phyloP scores from a whole-genome alignment of 2,888 invertebrate genomes.

The Calameuta idolon region DNA sequence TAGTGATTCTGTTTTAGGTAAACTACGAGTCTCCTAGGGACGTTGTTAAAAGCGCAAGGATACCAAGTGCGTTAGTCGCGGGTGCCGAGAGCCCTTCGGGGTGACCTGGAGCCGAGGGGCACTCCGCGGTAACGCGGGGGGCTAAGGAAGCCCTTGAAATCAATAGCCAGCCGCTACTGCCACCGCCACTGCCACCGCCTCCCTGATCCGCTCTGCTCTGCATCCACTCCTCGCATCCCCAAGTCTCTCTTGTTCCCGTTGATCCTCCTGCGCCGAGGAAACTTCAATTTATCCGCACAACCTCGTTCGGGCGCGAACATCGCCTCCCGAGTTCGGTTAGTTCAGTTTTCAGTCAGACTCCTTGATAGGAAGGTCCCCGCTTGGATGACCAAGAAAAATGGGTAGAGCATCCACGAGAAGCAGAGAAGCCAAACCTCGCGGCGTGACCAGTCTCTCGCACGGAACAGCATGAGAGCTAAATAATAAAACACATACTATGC shows the following conservation, averaged over 20 bases:
- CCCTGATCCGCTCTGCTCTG: slow-evolving; percentile 37
- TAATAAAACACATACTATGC: not conserved
- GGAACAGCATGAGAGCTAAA: not conserved
- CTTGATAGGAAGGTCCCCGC: slow-evolving; percentile 4
- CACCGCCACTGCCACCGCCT: slow-evolving; percentile 54
- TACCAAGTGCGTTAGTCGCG: slow-evolving; percentile 44
- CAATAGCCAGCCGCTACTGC: slow-evolving; percentile 65
- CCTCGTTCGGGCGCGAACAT: slow-evolving; percentile 22
- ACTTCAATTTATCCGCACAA: slow-evolving; percentile 42
- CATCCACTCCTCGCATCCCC: slow-evolving; percentile 40
- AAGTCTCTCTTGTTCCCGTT: slow-evolving; percentile 20
- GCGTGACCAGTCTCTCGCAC: not conserved
- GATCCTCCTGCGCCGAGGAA: slow-evolving; percentile 18
- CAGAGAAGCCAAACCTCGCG: not conserved
- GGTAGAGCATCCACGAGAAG: not conserved
- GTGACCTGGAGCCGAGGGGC: slow-evolving; percentile 59
- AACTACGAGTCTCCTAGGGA: not conserved
- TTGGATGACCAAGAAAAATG: slow-evolving; percentile 37
- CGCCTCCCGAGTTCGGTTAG: not conserved
- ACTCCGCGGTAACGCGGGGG: slow-evolving; percentile 49
- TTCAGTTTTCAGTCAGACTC: slow-evolving; percentile 1
- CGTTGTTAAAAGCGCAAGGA: not conserved
- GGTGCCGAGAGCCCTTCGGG: slow-evolving; percentile 52
- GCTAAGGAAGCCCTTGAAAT: slow-evolving; percentile 66
- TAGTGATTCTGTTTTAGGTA: not conserved